phyloP scores from a whole-genome alignment of 2,113 vertebrate species.

The Ceyx margarethae region DNA sequence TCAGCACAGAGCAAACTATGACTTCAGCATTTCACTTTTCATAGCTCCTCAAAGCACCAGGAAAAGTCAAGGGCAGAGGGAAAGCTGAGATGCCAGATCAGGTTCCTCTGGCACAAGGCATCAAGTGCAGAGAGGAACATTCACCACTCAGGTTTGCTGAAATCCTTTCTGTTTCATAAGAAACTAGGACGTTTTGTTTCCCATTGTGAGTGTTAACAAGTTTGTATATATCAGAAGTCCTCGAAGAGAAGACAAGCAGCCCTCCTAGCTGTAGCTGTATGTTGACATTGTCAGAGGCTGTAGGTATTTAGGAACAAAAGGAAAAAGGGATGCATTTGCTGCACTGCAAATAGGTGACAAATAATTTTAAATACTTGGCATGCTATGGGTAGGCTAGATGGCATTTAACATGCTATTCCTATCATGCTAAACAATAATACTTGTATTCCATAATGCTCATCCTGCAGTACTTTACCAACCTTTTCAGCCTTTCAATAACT shows the following conservation, averaged over 20 bases:
- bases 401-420: background rate
- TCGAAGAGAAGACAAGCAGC: background rate
- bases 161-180: background rate
- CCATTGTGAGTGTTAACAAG: background rate
- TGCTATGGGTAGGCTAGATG: background rate
- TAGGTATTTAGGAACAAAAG: background rate
- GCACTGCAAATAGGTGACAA: background rate
- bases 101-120: background rate
- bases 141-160: background rate
- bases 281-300: background rate
- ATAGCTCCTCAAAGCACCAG: background rate
- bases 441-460: background rate
- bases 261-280: background rate
- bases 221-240: background rate
- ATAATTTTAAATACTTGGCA: background rate
- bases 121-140: accelerated
- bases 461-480: background rate
- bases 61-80: background rate
- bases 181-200: background rate
- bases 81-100: background rate
- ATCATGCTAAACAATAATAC: background rate
- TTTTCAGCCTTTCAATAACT: background rate
- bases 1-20: background rate
- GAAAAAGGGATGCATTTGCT: background rate
- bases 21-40: background rate